Percentiles rank a stretch among this genome's conserved stretches.
Evolutionary conservation across 2,888 invertebrate species (phyloP).

Genomic region (Xylocampa areola): DNA sequence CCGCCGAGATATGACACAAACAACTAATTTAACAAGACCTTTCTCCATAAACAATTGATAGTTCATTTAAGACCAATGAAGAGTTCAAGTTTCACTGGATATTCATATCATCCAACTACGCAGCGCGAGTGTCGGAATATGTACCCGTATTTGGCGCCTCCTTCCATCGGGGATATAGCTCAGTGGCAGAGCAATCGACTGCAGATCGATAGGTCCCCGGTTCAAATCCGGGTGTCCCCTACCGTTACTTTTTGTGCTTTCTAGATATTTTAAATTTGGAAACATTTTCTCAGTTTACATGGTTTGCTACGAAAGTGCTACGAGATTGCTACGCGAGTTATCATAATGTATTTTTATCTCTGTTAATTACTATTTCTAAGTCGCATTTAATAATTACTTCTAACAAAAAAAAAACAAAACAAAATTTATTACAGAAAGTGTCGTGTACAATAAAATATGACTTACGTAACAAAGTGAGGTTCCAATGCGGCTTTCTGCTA

Average conservation of each 20-base stretch:
- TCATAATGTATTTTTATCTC: not conserved
- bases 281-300: not conserved
- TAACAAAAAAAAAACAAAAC: too few species aligned
- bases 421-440: too few species aligned
- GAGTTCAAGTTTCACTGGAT: conserved; percentile 11
- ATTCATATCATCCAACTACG: conserved; percentile 20
- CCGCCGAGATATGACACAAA: conserved; percentile 11
- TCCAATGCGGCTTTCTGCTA: too few species aligned
- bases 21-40: conserved; percentile 30
- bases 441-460: too few species aligned
- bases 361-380: not conserved
- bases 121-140: conserved; percentile 1
- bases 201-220: conserved; percentile 89
- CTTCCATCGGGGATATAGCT: conserved; percentile 78
- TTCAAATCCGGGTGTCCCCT: conserved; percentile 88
- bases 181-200: conserved; percentile 89
- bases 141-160: not conserved
- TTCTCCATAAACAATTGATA: conserved; percentile 8
- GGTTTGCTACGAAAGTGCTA: conserved; percentile 5
- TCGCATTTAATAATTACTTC: too few species aligned
- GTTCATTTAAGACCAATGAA: conserved; percentile 20
- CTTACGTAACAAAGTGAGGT: too few species aligned
- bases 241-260: not conserved
- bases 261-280: not conserved
- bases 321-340: conserved; percentile 13